Evolutionary conservation across 2,113 vertebrate genomes (phyloP).

Genomic region (Varanus salvator): DNA sequence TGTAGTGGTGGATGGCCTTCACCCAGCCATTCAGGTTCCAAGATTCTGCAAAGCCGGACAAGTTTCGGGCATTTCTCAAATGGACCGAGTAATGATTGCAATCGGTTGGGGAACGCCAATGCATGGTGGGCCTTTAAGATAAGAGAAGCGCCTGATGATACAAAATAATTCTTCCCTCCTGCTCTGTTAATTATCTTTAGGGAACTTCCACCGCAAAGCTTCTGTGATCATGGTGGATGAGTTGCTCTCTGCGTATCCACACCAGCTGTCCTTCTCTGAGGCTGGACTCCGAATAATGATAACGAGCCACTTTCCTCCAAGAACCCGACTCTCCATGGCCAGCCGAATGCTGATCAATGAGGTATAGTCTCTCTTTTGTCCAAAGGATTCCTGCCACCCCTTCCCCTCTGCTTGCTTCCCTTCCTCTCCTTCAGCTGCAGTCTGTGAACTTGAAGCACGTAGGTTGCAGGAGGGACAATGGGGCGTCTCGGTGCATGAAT

Average conservation of each 20-base stretch:
- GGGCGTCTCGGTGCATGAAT: background rate
- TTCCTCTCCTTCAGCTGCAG: background rate
- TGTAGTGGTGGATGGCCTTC: background rate
- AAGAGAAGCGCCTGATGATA: background rate
- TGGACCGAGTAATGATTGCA: no score
- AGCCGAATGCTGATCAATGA: constrained; percentile 98
- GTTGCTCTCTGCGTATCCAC: constrained; percentile 94
- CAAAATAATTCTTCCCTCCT: background rate
- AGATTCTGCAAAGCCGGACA: background rate
- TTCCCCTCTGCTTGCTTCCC: background rate
- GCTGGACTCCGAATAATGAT: constrained; percentile 99
- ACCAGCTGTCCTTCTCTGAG: constrained; percentile 97
- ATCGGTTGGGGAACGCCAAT: background rate
- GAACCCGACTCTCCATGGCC: constrained; percentile 98
- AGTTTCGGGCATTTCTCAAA: background rate
- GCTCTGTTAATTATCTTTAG: constrained; percentile 74
- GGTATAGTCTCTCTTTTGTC: constrained; percentile 71
- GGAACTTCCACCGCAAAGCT: constrained; percentile 90
- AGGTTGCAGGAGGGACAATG: background rate
- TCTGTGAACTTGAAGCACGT: background rate
- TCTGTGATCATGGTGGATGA: constrained; percentile 99
- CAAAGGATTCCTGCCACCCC: background rate
- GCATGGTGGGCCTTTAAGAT: background rate
- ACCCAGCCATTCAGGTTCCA: background rate
- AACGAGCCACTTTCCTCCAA: constrained; percentile 96